Percentiles rank a stretch among this genome's conserved stretches.
Evolutionary conservation across 1,140 invertebrate genomes (phyloP).

Genomic region (Anastrepha ludens): DNA sequence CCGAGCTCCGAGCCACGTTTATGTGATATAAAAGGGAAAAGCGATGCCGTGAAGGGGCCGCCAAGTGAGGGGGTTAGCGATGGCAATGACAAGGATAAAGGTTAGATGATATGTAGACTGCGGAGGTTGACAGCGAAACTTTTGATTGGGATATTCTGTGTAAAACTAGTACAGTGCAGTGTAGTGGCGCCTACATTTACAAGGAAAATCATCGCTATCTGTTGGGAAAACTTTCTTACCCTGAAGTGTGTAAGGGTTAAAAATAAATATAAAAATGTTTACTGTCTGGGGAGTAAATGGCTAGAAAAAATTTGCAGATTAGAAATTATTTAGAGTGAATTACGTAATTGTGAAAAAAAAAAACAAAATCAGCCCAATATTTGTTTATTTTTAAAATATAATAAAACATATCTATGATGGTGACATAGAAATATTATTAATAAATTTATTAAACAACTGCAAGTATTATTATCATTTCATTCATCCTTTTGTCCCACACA

Average conservation of each 20-base stretch:
- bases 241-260: background rate
- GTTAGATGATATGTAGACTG: background rate
- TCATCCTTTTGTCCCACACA: background rate
- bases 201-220: too few relatives aligned
- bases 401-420: too few relatives aligned
- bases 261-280: background rate
- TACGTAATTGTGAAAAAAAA: too few relatives aligned
- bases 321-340: too few relatives aligned
- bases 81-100: background rate
- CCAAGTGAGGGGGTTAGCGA: background rate
- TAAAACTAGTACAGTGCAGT: too few relatives aligned
- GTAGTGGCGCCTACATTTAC: too few relatives aligned
- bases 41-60: conserved; percentile 58
- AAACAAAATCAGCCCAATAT: background rate
- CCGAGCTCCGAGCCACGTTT: conserved; percentile 65
- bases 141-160: too few relatives aligned
- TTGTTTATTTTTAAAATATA: too few relatives aligned
- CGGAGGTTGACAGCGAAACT: background rate
- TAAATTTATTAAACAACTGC: too few relatives aligned
- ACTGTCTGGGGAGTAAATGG: too few relatives aligned
- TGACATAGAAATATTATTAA: too few relatives aligned
- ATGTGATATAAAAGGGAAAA: conserved; percentile 74
- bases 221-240: background rate
- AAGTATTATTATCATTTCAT: background rate
- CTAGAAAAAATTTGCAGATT: too few relatives aligned